Evolutionary conservation across 1,140 invertebrate genomes (phyloP).

Genomic region (Papilio aristodemus): DNA sequence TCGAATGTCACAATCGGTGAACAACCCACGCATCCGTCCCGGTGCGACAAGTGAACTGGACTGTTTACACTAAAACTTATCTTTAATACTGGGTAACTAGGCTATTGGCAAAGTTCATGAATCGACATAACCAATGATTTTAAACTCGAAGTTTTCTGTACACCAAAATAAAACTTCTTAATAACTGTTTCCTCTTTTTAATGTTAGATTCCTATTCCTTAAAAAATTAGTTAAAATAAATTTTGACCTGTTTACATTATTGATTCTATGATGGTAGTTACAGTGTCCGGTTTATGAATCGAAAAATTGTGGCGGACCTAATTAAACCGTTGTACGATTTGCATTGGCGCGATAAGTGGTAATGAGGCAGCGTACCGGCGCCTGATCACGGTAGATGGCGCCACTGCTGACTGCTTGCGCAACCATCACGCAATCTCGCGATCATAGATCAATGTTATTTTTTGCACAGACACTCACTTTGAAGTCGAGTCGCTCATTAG

Average conservation of each 20-base stretch:
- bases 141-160: neutral
- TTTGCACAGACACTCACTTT: conserved; percentile 35
- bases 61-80: conserved; percentile 48
- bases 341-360: conserved; percentile 68
- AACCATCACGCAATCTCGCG: conserved; percentile 51
- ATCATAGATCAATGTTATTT: conserved; percentile 49
- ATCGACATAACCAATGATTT: neutral
- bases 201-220: too few species aligned
- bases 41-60: conserved; percentile 49
- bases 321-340: conserved; percentile 69
- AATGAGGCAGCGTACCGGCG: conserved; percentile 60
- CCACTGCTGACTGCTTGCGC: conserved; percentile 60
- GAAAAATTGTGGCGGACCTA: conserved; percentile 32
- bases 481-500: conserved; percentile 15
- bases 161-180: too few species aligned
- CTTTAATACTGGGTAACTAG: conserved; percentile 4
- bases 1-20: conserved; percentile 63
- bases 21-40: conserved; percentile 52
- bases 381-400: conserved; percentile 72
- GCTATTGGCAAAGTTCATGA: conserved; percentile 42
- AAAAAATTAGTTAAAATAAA: too few species aligned
- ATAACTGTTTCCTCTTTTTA: too few species aligned
- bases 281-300: neutral
- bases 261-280: neutral
- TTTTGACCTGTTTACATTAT: neutral